Conservation (phyloP, 2,113 vertebrate species). For the Stomatorhinus ivindoensis region DNA sequence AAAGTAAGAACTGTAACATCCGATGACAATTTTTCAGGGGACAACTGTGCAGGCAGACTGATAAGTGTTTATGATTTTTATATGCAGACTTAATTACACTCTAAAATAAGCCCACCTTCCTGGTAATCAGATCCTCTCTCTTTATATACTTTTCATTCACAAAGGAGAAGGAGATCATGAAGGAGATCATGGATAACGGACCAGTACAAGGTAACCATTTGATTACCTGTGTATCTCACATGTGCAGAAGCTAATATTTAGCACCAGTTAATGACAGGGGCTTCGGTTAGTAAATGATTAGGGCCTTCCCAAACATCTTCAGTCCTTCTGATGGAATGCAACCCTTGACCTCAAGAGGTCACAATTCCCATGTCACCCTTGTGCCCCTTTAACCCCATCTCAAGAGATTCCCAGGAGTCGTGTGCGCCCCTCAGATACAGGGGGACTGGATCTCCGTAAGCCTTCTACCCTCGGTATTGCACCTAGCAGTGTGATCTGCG, state of each 20-base stretch:
- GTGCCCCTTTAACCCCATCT: background rate
- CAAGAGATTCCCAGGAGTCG: background rate
- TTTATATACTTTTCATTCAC: slow-evolving; percentile 28
- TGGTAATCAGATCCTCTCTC: slow-evolving; percentile 30
- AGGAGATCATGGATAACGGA: slow-evolving; percentile 91
- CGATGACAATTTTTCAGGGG: background rate
- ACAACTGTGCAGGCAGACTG: background rate
- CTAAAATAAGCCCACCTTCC: background rate
- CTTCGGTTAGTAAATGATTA: background rate
- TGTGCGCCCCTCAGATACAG: background rate
- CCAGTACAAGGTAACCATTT: slow-evolving; percentile 81
- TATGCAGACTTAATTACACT: background rate
- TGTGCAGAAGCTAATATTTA: background rate
- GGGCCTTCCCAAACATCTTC: background rate
- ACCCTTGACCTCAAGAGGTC: background rate
- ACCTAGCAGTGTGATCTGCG: background rate
- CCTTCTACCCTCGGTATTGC: background rate
- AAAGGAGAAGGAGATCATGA: slow-evolving; percentile 96
- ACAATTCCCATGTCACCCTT: background rate
- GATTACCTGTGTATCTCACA: background rate
- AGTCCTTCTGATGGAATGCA: background rate
- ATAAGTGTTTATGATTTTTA: background rate
- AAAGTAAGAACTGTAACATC: background rate
- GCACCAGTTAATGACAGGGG: background rate
- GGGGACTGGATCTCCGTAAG: background rate